phyloP scores from a whole-genome alignment of 2,113 vertebrate species.

The Gymnocephalus cernua region DNA sequence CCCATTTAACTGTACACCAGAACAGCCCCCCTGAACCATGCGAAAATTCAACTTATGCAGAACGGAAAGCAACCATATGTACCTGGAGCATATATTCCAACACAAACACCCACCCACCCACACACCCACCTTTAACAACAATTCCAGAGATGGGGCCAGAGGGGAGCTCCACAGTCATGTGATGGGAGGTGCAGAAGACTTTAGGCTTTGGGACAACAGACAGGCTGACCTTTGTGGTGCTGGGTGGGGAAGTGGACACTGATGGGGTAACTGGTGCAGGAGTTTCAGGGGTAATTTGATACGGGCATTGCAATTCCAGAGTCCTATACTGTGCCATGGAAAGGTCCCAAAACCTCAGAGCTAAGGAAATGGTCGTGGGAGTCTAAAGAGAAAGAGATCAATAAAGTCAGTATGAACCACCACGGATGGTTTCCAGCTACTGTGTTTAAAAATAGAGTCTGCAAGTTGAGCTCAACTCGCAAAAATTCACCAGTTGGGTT shows the following conservation, averaged over 20 bases:
- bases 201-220: constrained; percentile 34
- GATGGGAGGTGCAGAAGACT: constrained; percentile 73
- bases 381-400: constrained; percentile 57
- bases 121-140: constrained; percentile 70
- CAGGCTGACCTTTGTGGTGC: background rate
- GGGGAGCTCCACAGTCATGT: constrained; percentile 79
- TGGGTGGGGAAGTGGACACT: background rate
- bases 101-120: background rate
- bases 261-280: constrained; percentile 2
- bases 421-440: constrained; percentile 6
- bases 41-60: constrained; percentile 47
- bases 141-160: constrained; percentile 73
- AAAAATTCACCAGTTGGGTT: constrained; percentile 1
- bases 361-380: constrained; percentile 61
- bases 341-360: constrained; percentile 76
- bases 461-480: constrained; percentile 2
- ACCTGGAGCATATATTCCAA: too few relatives aligned
- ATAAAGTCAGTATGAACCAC: constrained; percentile 19
- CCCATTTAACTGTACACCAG: constrained; percentile 16
- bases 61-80: constrained; percentile 62
- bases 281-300: constrained; percentile 15
- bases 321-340: constrained; percentile 39
- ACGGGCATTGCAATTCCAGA: constrained; percentile 74
- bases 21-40: constrained; percentile 17
- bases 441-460: constrained; percentile 40